phyloP scores from a whole-genome alignment of 1,140 invertebrate species.

The Ceratitis capitata region DNA sequence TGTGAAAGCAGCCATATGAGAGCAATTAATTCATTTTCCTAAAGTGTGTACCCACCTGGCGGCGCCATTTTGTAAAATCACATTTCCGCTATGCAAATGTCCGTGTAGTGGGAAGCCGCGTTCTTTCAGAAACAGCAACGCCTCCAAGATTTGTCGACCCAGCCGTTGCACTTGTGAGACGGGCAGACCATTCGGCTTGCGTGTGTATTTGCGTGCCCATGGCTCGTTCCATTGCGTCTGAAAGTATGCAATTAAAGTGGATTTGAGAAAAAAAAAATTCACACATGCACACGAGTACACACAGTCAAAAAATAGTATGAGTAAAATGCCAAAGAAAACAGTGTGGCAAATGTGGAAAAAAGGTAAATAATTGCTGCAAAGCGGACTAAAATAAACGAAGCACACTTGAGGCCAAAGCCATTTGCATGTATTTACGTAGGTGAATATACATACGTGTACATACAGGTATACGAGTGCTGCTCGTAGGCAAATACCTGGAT shows the following conservation, averaged over 20 bases:
- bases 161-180: conserved; percentile 83
- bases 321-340: conserved; percentile 14
- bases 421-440: not conserved
- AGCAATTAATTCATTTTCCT: not conserved
- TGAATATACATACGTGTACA: not conserved
- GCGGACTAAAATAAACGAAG: conserved; percentile 2
- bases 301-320: conserved; percentile 19
- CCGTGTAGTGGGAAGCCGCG: conserved; percentile 87
- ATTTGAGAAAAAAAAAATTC: not conserved
- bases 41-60: conserved; percentile 68
- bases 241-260: not conserved
- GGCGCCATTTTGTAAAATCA: conserved; percentile 90
- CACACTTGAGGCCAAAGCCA: conserved; percentile 25
- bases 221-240: conserved; percentile 73
- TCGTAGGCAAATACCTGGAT: too few relatives aligned
- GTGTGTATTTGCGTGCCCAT: conserved; percentile 77
- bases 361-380: conserved; percentile 1
- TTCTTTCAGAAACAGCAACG: conserved; percentile 85
- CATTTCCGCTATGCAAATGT: conserved; percentile 90
- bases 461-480: not conserved
- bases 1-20: not conserved
- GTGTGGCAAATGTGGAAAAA: not conserved
- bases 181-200: conserved; percentile 74
- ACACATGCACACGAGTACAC: not conserved
- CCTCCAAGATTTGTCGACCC: conserved; percentile 88